Conservation (phyloP, 1,140 invertebrate species). For the Microvelia longipes region DNA sequence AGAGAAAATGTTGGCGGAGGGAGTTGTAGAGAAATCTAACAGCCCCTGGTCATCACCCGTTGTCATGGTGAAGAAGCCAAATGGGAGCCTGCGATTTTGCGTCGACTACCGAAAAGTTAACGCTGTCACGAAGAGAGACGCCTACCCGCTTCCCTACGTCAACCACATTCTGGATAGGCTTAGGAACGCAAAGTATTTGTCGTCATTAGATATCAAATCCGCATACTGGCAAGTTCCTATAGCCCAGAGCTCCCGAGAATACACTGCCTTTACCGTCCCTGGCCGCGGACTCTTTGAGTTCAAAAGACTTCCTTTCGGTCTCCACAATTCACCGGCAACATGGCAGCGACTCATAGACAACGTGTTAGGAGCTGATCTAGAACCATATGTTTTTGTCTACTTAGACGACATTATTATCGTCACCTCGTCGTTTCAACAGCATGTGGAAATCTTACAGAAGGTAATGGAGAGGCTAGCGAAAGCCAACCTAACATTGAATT, state of each 20-base stretch:
- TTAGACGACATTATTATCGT: conserved; percentile 26
- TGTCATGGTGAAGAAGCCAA: conserved; percentile 36
- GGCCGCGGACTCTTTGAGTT: conserved; percentile 25
- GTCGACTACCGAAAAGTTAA: conserved; percentile 34
- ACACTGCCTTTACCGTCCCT: conserved; percentile 18
- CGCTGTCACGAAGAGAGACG: conserved; percentile 24
- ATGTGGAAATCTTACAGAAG: conserved; percentile 17
- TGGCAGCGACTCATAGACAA: conserved; percentile 24
- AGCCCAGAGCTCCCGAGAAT: conserved; percentile 1
- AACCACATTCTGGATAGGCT: conserved; percentile 18
- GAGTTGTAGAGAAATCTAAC: too few species aligned
- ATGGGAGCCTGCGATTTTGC: conserved; percentile 31
- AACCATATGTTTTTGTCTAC: conserved; percentile 15
- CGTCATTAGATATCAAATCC: conserved; percentile 23
- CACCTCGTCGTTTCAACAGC: conserved; percentile 18
- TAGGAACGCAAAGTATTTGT: conserved; percentile 22
- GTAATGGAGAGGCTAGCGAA: conserved; percentile 19
- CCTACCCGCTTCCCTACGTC: conserved; percentile 11
- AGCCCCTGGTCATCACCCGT: conserved; percentile 33
- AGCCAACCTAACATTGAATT: too few species aligned
- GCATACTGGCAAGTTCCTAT: conserved; percentile 22
- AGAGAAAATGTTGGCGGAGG: conserved; percentile 18
- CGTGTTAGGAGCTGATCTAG: conserved; percentile 10
- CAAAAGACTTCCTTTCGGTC: conserved; percentile 27
- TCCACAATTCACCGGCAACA: conserved; percentile 24